A percentile compares a stretch with the other conserved stretches of the same genome.
Conservation (phyloP, 2,888 invertebrate species). For the Mesochorus sp. region DNA sequence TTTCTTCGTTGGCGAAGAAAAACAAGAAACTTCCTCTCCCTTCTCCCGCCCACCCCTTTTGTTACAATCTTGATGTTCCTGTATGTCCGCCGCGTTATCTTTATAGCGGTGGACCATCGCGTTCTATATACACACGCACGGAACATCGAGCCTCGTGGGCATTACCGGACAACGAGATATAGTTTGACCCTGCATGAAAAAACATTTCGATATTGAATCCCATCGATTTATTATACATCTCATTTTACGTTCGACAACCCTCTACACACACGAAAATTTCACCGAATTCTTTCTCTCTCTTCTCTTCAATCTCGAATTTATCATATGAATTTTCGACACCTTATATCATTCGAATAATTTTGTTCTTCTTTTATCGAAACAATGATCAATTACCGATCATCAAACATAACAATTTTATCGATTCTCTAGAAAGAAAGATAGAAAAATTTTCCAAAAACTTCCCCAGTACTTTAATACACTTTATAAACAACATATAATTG, state of each 20-base stretch:
- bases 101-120: conserved; percentile 67
- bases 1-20: conserved; percentile 31
- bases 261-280: conserved; percentile 66
- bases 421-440: background rate
- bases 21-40: conserved; percentile 38
- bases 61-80: conserved; percentile 55
- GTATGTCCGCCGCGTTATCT: conserved; percentile 72
- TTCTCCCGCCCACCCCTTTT: no score
- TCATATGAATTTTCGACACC: background rate
- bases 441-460: no score
- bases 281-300: conserved; percentile 29
- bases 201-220: conserved; percentile 76
- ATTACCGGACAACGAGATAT: conserved; percentile 51
- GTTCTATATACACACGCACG: conserved; percentile 13
- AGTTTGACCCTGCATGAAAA: conserved; percentile 59
- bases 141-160: conserved; percentile 5
- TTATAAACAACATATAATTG: no score
- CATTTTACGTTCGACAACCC: conserved; percentile 42
- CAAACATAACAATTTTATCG: background rate
- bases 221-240: conserved; percentile 69
- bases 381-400: no score
- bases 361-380: no score
- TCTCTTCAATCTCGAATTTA: background rate
- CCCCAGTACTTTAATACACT: no score
- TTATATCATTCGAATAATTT: background rate